Base-by-base conservation (phyloP, 2,797 vertebrate species). In the Kryptopterus vitreolus region DNA sequence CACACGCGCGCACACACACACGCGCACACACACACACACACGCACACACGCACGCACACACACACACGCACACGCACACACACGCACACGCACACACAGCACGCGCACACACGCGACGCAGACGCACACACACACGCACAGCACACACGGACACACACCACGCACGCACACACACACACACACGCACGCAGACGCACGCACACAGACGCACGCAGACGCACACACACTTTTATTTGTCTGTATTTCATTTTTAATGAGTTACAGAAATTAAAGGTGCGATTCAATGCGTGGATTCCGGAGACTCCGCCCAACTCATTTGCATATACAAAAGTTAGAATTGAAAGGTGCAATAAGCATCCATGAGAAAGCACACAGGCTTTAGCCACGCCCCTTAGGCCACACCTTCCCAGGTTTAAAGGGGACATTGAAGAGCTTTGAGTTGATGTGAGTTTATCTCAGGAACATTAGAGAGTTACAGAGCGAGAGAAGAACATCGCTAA, bases 281-380 rank as follows among this genome's bases (percentile, higher is more conserved):
- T 18, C 38, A 48, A 22, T 24, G 63, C 43, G 20, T 65, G n/a
- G 33, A 38, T 16, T 10, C 66, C 20, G 15, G 0, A 55, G 50
- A 22, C 70, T 55, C 50, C 70, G 6, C 68, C 68, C 48, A 70
- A 46, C 29, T 57, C 7, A 73, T 57, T 73, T 73, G 22, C 53
- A 73, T 53, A 55, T n/a, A 3, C 7, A 71, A 1, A 57, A 57
- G 2, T 1, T 9, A 2, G 1, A 57, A 12, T 3, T 38, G n/a
- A 57, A 73, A 38, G 50, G 11, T 35, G 29, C 29, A 72, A n/a
- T 55, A 73, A 43, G 20, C 8, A 6, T 7, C 7, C 38, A 8
- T 43, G n/a, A n/a, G n/a, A 43, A 43, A 43, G 38, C 38, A 2
- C 38, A 43, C 38, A 6, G 10, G 38, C 5, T 16, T 48, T 1